phyloP scores from a whole-genome alignment of 2,113 vertebrate species.

The Perca flavescens region DNA sequence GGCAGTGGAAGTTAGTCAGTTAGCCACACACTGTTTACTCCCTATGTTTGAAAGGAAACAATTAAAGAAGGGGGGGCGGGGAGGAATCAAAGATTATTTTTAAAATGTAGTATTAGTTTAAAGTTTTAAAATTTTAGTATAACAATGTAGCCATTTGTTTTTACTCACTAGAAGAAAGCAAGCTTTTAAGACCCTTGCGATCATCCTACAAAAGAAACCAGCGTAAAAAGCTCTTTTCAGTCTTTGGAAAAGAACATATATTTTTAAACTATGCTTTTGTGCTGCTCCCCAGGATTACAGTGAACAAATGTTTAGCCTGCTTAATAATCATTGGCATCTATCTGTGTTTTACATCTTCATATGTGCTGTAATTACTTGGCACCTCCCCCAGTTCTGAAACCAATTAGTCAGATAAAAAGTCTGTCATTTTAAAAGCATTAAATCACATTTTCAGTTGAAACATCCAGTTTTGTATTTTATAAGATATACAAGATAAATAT shows the following conservation, averaged over 20 bases:
- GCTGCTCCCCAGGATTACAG: neutral
- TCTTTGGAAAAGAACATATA: neutral
- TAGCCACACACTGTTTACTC: constrained; percentile 58
- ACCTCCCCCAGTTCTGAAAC: neutral
- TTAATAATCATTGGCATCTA: neutral
- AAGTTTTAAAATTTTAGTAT: neutral
- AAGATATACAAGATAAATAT: neutral
- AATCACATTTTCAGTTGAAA: neutral
- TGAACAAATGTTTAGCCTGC: neutral
- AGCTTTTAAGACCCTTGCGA: neutral
- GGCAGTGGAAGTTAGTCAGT: constrained; percentile 60
- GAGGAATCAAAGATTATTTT: neutral
- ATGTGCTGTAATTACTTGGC: neutral
- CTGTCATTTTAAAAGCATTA: neutral
- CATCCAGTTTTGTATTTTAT: neutral
- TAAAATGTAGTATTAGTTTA: neutral
- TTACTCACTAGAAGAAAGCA: neutral
- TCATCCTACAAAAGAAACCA: neutral
- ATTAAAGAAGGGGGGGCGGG: constrained; percentile 1
- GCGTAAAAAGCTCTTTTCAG: neutral
- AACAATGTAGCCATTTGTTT: neutral
- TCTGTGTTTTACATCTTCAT: neutral
- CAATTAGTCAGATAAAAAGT: neutral
- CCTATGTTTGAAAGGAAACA: constrained; percentile 52
- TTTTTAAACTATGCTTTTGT: neutral